Evolutionary conservation across 2,797 vertebrate species (phyloP), one percentile per base, ranked within the genome.

Genomic region (Bradypodion pumilum): DNA sequence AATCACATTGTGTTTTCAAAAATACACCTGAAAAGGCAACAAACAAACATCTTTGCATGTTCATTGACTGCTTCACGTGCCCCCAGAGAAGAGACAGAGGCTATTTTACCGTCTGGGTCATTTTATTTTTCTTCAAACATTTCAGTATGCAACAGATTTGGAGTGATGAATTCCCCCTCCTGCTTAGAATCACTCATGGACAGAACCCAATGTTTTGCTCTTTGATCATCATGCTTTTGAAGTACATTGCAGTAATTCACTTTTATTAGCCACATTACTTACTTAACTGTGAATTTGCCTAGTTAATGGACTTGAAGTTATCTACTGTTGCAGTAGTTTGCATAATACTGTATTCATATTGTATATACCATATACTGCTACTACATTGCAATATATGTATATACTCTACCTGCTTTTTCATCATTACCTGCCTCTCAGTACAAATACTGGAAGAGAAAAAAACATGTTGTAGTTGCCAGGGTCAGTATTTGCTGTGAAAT

Each of bases 11-110:
- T 95, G 91, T 95, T 95, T 96, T 95, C 87, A 90, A 92, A 95
- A 95, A 95, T 92, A 94, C 87, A 93, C 37, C 92, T 94, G 90
- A 91, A 95, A 95, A 94, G 92, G 94, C 95, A 94, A 94, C 94
- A 96, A 96, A 96, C 92, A 96, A 1, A 89, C 93, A 90, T 90
- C 88, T 90, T 74, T 91, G 81, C 93, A 88, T 93, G 89, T 91
- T 91, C 91, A 0, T 92, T 93, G 92, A 88, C 80, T 88, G 89
- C 88, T 91, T 91, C 88, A 95, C 94, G 93, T 92, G 90, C 90
- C 91, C 94, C 92, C 5, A 0, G 90, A 83, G 85, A 92, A 91
- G 88, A 95, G 93, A 93, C 92, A 94, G 94, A 93, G 94, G 94
- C 87, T 91, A 85, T 80, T 83, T 94, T 92, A 88, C 92, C 92